Percentiles rank a stretch among this genome's conserved stretches.
These are phyloP conservation scores for Drosophila chauvacae DNA, from an alignment of 1,140 invertebrate genomes.

Conservation along the genomic window DNA sequence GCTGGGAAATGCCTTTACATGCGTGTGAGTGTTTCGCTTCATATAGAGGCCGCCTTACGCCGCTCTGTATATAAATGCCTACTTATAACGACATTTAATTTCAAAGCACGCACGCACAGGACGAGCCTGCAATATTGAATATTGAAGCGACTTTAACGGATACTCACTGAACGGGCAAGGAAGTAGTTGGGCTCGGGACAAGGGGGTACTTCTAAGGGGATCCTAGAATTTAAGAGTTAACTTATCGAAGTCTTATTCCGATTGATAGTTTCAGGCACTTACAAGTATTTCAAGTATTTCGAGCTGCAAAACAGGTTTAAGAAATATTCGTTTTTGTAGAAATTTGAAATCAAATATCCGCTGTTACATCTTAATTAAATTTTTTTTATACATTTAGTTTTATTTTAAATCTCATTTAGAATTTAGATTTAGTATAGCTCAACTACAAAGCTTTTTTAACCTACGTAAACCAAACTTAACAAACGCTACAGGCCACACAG, in stretches of 20 bases:
- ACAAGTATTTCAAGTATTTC: too few species aligned
- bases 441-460: background rate
- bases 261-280: background rate
- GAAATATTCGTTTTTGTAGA: too few species aligned
- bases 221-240: background rate
- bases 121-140: constrained; percentile 76
- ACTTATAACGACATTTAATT: constrained; percentile 83
- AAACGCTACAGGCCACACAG: constrained; percentile 5
- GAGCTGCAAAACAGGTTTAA: too few species aligned
- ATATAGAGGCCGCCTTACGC: constrained; percentile 40
- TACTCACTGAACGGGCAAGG: constrained; percentile 18
- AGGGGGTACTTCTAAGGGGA: background rate
- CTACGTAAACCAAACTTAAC: background rate
- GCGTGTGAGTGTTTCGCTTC: constrained; percentile 25
- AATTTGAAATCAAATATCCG: too few species aligned
- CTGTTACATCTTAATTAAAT: too few species aligned
- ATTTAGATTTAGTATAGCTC: background rate
- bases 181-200: background rate
- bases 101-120: constrained; percentile 71
- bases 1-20: constrained; percentile 14
- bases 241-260: too few species aligned
- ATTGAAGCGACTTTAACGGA: constrained; percentile 54
- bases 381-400: too few species aligned
- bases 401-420: too few species aligned
- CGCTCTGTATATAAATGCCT: constrained; percentile 79